phyloP scores from a whole-genome alignment of 2,113 vertebrate species.

The Nothocercus julius region DNA sequence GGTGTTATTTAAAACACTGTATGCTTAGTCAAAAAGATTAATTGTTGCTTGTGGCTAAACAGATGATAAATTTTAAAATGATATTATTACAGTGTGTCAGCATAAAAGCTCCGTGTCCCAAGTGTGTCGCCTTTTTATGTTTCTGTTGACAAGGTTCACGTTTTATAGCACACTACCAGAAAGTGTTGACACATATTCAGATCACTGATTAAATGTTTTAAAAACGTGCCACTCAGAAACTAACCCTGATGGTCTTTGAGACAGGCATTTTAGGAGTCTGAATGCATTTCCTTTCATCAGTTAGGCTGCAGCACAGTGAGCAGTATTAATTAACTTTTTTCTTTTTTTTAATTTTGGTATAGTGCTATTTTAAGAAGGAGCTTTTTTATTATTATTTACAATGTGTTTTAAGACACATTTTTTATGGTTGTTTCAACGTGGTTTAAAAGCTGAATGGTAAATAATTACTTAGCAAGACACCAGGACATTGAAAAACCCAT shows the following conservation, averaged over 20 bases:
- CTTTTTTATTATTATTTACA: not conserved
- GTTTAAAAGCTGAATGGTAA: slow-evolving; percentile 37
- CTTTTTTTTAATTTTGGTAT: not conserved
- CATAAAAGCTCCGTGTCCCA: slow-evolving; percentile 79
- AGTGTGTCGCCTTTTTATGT: slow-evolving; percentile 79
- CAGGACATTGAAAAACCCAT: not conserved
- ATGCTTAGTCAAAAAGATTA: slow-evolving; percentile 78
- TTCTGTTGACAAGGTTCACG: slow-evolving; percentile 82
- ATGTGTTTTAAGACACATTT: not conserved
- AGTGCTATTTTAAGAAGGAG: slow-evolving; percentile 35
- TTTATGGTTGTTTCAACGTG: not conserved
- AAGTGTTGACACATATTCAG: slow-evolving; percentile 85
- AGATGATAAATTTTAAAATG: slow-evolving; percentile 83
- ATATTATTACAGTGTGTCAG: slow-evolving; percentile 79
- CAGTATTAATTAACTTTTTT: slow-evolving; percentile 37
- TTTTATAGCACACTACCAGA: slow-evolving; percentile 81
- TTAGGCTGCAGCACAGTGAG: slow-evolving; percentile 48
- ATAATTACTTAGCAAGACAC: not conserved
- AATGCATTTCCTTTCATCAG: slow-evolving; percentile 49
- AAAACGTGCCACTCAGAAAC: slow-evolving; percentile 85
- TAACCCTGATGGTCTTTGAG: slow-evolving; percentile 81
- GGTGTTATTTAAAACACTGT: slow-evolving; percentile 72
- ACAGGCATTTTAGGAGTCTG: slow-evolving; percentile 70
- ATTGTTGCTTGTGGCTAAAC: slow-evolving; percentile 80
- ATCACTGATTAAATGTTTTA: slow-evolving; percentile 85